phyloP scores from a whole-genome alignment of 2,888 invertebrate species.

The Strigamia crassipes region DNA sequence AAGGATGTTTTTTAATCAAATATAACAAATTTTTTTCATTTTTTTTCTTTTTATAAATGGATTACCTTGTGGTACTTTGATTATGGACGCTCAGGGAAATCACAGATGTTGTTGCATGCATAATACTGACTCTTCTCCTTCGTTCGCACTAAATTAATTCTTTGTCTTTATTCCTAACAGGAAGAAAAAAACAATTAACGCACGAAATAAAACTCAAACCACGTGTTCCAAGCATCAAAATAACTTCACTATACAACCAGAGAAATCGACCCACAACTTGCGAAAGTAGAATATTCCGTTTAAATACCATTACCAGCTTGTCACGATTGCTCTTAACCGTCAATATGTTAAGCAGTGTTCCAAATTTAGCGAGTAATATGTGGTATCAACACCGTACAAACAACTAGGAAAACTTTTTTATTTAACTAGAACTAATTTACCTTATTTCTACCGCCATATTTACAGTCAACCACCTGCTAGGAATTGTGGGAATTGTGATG shows the following conservation, averaged over 20 bases:
- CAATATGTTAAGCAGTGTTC: background rate
- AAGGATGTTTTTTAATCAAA: background rate
- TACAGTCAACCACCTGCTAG: slow-evolving; percentile 40
- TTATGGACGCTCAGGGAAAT: slow-evolving; percentile 29
- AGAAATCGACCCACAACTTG: slow-evolving; percentile 12
- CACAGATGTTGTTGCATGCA: slow-evolving; percentile 42
- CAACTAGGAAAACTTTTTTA: slow-evolving; percentile 7
- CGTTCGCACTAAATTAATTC: slow-evolving; percentile 20
- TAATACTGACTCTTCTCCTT: background rate
- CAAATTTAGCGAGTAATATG: background rate
- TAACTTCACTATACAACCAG: background rate
- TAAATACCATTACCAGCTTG: background rate
- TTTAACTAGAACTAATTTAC: slow-evolving; percentile 17
- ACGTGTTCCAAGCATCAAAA: slow-evolving; percentile 8
- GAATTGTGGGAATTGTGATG: slow-evolving; percentile 13
- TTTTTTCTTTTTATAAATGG: background rate
- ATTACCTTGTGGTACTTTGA: slow-evolving; percentile 35
- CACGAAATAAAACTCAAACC: background rate
- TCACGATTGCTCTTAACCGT: background rate
- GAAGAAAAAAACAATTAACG: background rate
- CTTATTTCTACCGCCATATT: slow-evolving; percentile 40
- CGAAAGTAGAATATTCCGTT: background rate
- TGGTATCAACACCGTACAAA: background rate
- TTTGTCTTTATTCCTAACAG: slow-evolving; percentile 20
- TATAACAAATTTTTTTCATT: background rate